Evolutionary conservation across 2,888 invertebrate genomes (phyloP).

Genomic region (Stenoptilia bipunctidactyla): DNA sequence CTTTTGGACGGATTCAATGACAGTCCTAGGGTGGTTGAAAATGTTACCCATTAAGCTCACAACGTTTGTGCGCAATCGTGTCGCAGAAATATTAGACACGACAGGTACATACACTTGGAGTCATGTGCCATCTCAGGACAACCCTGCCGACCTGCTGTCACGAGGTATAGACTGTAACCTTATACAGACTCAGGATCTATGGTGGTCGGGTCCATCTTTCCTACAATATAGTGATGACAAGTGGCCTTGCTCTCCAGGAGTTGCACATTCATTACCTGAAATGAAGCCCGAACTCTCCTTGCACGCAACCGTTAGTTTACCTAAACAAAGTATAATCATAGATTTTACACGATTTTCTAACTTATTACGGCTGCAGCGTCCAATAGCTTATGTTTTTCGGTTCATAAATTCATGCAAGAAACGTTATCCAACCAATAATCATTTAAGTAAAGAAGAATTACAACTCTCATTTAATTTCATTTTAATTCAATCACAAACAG

Average conservation of each 20-base stretch:
- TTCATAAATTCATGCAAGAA: conserved; percentile 13
- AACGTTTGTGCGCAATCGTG: conserved; percentile 21
- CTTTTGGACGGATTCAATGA: conserved; percentile 23
- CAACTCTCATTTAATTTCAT: no score
- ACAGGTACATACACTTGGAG: conserved; percentile 15
- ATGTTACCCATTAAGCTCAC: conserved; percentile 18
- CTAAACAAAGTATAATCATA: conserved; percentile 1
- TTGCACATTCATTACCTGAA: conserved; percentile 6
- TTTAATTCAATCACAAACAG: no score
- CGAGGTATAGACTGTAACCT: conserved; percentile 7
- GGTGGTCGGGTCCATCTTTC: conserved; percentile 12
- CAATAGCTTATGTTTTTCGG: conserved; percentile 13
- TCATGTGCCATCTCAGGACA: conserved; percentile 17
- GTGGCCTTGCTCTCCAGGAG: conserved; percentile 5
- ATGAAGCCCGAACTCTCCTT: neutral
- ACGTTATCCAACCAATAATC: conserved; percentile 3
- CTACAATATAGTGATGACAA: neutral
- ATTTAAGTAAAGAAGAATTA: no score
- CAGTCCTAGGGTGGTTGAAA: conserved; percentile 21
- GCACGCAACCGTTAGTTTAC: neutral
- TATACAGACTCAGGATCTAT: conserved; percentile 1
- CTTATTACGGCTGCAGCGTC: conserved; percentile 7
- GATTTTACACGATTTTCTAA: conserved; percentile 13
- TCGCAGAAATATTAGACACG: conserved; percentile 19
- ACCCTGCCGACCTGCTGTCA: conserved; percentile 11